Conservation (phyloP, 2,888 invertebrate species). For the Scotopteryx bipunctaria region DNA sequence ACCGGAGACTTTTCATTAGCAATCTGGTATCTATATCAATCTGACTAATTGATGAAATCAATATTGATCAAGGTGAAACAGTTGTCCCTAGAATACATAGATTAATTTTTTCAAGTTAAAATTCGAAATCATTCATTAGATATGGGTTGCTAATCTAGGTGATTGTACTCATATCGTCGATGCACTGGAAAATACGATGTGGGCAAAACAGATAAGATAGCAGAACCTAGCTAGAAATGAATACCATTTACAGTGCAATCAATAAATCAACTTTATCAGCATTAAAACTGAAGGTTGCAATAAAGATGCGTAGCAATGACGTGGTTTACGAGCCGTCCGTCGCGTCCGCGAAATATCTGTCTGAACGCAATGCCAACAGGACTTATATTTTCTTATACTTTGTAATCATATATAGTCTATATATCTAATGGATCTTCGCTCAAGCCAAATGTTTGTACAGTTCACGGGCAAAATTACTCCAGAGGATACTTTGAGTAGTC, state of each 20-base stretch:
- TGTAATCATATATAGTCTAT: constrained; percentile 45
- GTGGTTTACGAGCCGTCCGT: constrained; percentile 26
- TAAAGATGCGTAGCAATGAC: constrained; percentile 27
- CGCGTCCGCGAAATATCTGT: constrained; percentile 31
- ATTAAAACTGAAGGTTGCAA: constrained; percentile 19
- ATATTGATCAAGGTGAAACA: constrained; percentile 8
- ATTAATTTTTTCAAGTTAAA: no score
- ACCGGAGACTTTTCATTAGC: neutral
- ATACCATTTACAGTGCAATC: constrained; percentile 20
- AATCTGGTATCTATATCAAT: constrained; percentile 4
- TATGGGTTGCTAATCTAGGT: neutral
- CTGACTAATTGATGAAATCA: neutral
- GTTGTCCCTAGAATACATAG: neutral
- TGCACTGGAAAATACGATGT: constrained; percentile 20
- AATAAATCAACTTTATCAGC: constrained; percentile 30
- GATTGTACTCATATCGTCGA: neutral
- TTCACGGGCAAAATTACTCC: constrained; percentile 55
- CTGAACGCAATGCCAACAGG: constrained; percentile 39
- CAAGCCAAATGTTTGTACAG: constrained; percentile 53
- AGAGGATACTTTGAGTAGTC: constrained; percentile 10
- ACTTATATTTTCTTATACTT: no score
- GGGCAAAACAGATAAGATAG: constrained; percentile 32
- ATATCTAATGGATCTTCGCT: constrained; percentile 43
- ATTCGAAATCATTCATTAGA: no score
- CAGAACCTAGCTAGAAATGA: constrained; percentile 18